Evolutionary conservation across 53 echinoderm and acorn worm species (phyloP), one percentile per base, ranked within the genome.

Genomic region (Echinometra lucunter): DNA sequence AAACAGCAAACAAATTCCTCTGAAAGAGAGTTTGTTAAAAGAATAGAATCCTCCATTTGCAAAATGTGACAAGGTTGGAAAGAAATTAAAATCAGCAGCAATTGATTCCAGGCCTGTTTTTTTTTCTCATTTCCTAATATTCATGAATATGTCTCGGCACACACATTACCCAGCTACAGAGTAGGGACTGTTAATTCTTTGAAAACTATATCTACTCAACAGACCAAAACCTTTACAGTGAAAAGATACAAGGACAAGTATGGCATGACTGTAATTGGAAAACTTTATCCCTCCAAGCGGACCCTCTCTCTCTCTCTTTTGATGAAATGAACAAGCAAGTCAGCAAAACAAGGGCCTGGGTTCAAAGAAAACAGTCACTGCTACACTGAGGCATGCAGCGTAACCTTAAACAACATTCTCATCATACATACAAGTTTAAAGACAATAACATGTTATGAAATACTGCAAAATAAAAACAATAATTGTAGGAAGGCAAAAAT

Each of bases 401-500:
- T 32, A 3, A 88, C 57, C 49, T 88, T n/a, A 88, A 88, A 88
- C 88, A 88, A 56, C 47, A 88, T 88, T 88, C 88, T 34, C 25
- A 53, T 45, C 32, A 18, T 88, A 56, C 44, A 88, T 63, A 23
- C 7, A 63, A 19, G 63, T n/a, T n/a, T n/a, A n/a, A n/a, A 15
- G 19, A 4, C 21, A 3, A 58, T 18, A 12, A 63, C 8, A 53
- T 0, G 53, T 53, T 9, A 53, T 53, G 8, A 9, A 0, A 53
- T 4, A 53, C 5, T 49, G 49, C 53, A 53, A n/a, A n/a, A n/a
- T n/a, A n/a, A n/a, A n/a, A n/a, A n/a, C n/a, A n/a, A n/a, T n/a
- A n/a, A n/a, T n/a, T n/a, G n/a, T n/a, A n/a, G n/a, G n/a, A n/a
- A n/a, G n/a, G n/a, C n/a, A n/a, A n/a, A n/a, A n/a, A n/a, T n/a